phyloP scores from a whole-genome alignment of 2,113 vertebrate species.

The Chloebia gouldiae region DNA sequence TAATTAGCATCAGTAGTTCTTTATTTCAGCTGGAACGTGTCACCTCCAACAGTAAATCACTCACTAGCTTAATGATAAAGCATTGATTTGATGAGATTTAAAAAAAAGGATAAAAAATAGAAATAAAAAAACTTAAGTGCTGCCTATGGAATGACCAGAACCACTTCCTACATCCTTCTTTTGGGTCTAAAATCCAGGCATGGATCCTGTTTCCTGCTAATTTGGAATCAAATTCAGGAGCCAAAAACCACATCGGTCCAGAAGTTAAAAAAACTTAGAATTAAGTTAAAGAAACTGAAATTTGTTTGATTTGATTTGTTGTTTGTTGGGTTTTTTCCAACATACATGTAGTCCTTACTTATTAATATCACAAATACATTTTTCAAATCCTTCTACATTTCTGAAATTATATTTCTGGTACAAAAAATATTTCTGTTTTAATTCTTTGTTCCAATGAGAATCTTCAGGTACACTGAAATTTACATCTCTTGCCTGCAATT shows the following conservation, averaged over 20 bases:
- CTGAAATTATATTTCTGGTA: slow-evolving; percentile 12
- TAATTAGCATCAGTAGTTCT: neutral
- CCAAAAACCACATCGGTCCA: neutral
- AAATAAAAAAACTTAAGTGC: neutral
- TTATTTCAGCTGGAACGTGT: neutral
- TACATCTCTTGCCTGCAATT: slow-evolving; percentile 29
- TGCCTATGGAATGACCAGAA: neutral
- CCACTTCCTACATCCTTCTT: neutral
- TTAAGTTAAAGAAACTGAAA: neutral
- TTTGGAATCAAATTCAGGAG: neutral
- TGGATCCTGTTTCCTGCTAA: neutral
- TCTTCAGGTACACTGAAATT: neutral
- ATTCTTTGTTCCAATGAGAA: neutral
- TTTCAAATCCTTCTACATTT: slow-evolving; percentile 21
- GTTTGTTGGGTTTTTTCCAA: neutral
- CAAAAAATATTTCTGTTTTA: neutral
- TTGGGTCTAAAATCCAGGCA: neutral
- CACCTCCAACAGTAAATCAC: neutral
- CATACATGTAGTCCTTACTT: slow-evolving; percentile 10
- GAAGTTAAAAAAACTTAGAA: neutral
- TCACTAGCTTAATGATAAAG: neutral
- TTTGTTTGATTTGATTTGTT: neutral
- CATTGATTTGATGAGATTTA: neutral
- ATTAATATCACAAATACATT: neutral
- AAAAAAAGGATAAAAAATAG: neutral